Percentiles rank a stretch among this genome's conserved stretches.
phyloP scores from a whole-genome alignment of 2,888 invertebrate genomes.

The Dysmachus trigonus region DNA sequence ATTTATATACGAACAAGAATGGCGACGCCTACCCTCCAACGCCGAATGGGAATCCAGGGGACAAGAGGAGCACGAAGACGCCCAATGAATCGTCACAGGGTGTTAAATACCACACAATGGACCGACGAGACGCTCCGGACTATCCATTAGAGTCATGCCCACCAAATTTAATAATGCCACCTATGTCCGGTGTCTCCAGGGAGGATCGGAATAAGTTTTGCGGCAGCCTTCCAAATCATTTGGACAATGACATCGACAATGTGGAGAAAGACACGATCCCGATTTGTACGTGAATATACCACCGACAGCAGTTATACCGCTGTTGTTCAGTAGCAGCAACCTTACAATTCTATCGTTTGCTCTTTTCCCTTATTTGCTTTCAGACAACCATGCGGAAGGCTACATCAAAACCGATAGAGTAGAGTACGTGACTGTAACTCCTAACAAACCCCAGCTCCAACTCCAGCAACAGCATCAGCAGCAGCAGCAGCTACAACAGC shows the following conservation, averaged over 20 bases:
- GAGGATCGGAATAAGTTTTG: conserved; percentile 52
- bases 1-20: conserved; percentile 40
- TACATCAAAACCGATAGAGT: conserved; percentile 42
- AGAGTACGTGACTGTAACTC: conserved; percentile 50
- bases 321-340: not conserved
- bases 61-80: not conserved
- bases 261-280: conserved; percentile 19
- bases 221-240: conserved; percentile 53
- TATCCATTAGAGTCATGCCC: conserved; percentile 35
- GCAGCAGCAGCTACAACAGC: conserved; percentile 15
- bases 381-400: conserved; percentile 44
- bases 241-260: conserved; percentile 49
- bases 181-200: conserved; percentile 46
- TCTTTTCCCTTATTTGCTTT: not conserved
- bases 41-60: not conserved
- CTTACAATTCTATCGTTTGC: not conserved
- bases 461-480: conserved; percentile 31
- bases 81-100: conserved; percentile 2
- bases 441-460: conserved; percentile 39
- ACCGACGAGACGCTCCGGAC: conserved; percentile 2
- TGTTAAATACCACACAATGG: conserved; percentile 19
- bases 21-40: not conserved
- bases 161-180: conserved; percentile 45
- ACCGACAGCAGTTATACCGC: not conserved
- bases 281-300: conserved; percentile 25